Conservation (phyloP, 2,113 vertebrate species). For the Jacana jacana region DNA sequence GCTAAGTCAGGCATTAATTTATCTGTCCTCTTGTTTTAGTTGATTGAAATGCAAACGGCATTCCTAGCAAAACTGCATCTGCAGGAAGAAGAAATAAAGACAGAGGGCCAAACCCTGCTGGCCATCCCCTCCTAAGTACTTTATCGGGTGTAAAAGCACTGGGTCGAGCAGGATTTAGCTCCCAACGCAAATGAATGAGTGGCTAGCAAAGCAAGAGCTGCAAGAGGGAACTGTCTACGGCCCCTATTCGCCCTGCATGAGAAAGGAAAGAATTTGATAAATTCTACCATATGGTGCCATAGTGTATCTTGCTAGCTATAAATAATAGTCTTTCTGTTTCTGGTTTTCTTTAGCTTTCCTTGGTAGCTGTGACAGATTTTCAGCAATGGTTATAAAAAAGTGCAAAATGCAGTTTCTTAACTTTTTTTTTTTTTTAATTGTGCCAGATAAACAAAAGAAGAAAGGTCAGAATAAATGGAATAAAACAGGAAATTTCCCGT, state of each 20-base stretch:
- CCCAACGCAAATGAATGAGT: neutral
- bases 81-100: neutral
- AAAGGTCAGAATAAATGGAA: neutral
- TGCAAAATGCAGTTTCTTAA: slow-evolving; percentile 24
- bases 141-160: slow-evolving; percentile 1
- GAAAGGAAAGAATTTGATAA: slow-evolving; percentile 57
- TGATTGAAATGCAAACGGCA: slow-evolving; percentile 47
- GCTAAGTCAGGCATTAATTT: slow-evolving; percentile 14
- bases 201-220: slow-evolving; percentile 3
- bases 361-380: slow-evolving; percentile 62
- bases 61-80: neutral
- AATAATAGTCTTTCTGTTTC: slow-evolving; percentile 69
- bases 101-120: neutral
- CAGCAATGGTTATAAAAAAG: slow-evolving; percentile 27
- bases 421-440: neutral
- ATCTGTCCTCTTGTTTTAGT: neutral
- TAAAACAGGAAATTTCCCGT: neutral
- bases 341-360: slow-evolving; percentile 55
- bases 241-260: neutral
- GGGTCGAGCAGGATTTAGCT: slow-evolving; percentile 8
- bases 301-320: slow-evolving; percentile 59
- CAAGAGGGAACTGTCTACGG: slow-evolving; percentile 6
- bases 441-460: neutral
- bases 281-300: slow-evolving; percentile 73
- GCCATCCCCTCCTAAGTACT: neutral